A percentile compares a stretch with the other conserved stretches of the same genome.
Conservation (phyloP, 2,888 invertebrate genomes). For the Caenorhabditis sp. region DNA sequence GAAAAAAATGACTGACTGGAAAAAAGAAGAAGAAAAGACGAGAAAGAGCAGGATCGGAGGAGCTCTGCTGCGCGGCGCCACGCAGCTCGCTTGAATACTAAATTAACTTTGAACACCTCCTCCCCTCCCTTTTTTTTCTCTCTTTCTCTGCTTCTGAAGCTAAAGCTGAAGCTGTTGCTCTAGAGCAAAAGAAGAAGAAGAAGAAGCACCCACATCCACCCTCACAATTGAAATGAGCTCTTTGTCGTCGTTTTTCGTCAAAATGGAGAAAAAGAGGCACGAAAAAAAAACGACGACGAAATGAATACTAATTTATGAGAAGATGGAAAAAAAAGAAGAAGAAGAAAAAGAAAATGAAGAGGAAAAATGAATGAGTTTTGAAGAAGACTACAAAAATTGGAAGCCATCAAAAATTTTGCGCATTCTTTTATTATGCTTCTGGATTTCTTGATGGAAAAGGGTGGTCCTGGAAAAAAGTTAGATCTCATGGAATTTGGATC, state of each 20-base stretch:
- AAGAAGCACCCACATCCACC: not conserved
- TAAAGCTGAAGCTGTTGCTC: too few relatives aligned
- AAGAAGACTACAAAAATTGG: not conserved
- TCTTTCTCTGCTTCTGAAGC: not conserved
- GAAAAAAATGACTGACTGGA: not conserved
- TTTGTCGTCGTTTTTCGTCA: not conserved
- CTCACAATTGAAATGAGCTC: not conserved
- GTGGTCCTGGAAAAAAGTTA: too few relatives aligned
- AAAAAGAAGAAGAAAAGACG: not conserved
- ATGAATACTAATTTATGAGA: not conserved
- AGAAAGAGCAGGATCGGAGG: not conserved
- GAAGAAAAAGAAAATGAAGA: not conserved
- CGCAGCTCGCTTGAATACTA: not conserved
- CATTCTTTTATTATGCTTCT: too few relatives aligned
- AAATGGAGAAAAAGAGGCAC: too few relatives aligned
- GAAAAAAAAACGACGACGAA: not conserved
- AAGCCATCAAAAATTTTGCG: too few relatives aligned
- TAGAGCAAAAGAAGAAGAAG: too few relatives aligned
- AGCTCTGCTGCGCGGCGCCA: not conserved
- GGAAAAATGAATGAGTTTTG: not conserved
- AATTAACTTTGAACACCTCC: conserved; percentile 2
- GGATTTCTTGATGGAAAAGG: too few relatives aligned
- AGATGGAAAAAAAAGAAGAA: not conserved
- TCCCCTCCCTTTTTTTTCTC: conserved; percentile 1
- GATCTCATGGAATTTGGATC: too few relatives aligned